phyloP scores from a whole-genome alignment of 1,140 invertebrate genomes.

The Rhagoletis zephyria region DNA sequence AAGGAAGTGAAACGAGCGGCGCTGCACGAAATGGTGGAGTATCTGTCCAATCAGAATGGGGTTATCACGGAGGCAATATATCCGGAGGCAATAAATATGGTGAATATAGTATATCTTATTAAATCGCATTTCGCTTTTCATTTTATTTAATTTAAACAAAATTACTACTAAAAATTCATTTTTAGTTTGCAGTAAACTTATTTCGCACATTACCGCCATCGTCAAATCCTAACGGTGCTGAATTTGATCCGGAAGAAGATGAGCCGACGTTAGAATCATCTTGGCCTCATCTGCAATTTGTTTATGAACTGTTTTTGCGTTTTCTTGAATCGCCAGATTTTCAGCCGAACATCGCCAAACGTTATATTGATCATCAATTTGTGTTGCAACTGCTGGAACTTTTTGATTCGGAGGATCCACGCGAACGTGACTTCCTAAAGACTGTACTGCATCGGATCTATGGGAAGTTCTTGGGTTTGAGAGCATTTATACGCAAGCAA shows the following conservation, averaged over 20 bases:
- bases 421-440: slow-evolving; percentile 97
- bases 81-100: slow-evolving; percentile 96
- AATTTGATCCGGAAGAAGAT: slow-evolving; percentile 99
- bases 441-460: slow-evolving; percentile 98
- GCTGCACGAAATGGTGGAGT: slow-evolving; percentile 98
- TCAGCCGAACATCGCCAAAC: slow-evolving; percentile 92
- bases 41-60: slow-evolving; percentile 90
- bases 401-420: slow-evolving; percentile 97
- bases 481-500: slow-evolving; percentile 97
- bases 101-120: slow-evolving; percentile 73
- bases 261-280: slow-evolving; percentile 98
- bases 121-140: background rate
- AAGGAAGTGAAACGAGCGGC: slow-evolving; percentile 98
- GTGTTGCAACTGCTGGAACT: slow-evolving; percentile 94
- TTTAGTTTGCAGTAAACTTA: slow-evolving; percentile 91
- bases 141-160: slow-evolving; percentile 2
- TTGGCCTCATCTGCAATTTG: slow-evolving; percentile 98
- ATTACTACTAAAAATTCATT: slow-evolving; percentile 55
- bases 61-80: slow-evolving; percentile 96
- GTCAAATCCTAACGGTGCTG: slow-evolving; percentile 95
- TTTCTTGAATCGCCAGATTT: slow-evolving; percentile 96
- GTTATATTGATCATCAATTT: slow-evolving; percentile 97
- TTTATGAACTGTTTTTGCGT: slow-evolving; percentile 91
- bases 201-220: slow-evolving; percentile 97
- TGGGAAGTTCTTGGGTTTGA: slow-evolving; percentile 95